These are phyloP conservation scores for Toxonevra muliebris DNA, from an alignment of 2,888 invertebrate genomes.

Conservation along the genomic window DNA sequence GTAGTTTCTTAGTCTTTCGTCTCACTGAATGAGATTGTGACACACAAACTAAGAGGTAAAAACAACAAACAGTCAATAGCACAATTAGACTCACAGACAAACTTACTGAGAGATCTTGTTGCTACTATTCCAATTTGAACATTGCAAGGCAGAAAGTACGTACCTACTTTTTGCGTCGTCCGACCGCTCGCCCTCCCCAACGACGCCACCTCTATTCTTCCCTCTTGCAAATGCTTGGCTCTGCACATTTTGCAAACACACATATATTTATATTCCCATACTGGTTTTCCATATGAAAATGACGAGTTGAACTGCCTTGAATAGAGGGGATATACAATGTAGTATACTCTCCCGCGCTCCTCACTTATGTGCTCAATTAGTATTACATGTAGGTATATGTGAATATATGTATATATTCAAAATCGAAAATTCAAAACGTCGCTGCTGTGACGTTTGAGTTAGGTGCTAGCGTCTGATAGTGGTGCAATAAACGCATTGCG, in stretches of 20 bases:
- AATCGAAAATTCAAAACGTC: neutral
- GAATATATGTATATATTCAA: conserved; percentile 2
- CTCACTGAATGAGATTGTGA: conserved; percentile 19
- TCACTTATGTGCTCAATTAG: conserved; percentile 1
- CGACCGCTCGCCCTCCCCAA: no score
- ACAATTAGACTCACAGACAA: neutral
- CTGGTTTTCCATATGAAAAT: conserved; percentile 17
- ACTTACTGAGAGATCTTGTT: conserved; percentile 8
- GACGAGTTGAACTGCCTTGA: conserved; percentile 19
- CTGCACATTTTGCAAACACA: conserved; percentile 25
- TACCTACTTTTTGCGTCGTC: no score
- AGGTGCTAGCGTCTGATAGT: conserved; percentile 6
- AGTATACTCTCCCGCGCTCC: neutral
- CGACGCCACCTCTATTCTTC: conserved; percentile 3
- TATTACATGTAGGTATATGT: neutral
- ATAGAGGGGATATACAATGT: conserved; percentile 1
- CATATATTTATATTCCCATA: neutral
- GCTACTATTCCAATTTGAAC: conserved; percentile 13
- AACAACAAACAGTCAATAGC: conserved; percentile 6
- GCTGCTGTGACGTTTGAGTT: neutral
- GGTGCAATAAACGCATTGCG: conserved; percentile 35
- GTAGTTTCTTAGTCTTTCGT: conserved; percentile 12
- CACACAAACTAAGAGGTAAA: conserved; percentile 6
- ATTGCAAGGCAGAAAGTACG: conserved; percentile 4
- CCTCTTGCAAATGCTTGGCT: conserved; percentile 23